These are phyloP conservation scores for Tachina lurida DNA, from an alignment of 2,888 invertebrate genomes.

Conservation along the genomic window DNA sequence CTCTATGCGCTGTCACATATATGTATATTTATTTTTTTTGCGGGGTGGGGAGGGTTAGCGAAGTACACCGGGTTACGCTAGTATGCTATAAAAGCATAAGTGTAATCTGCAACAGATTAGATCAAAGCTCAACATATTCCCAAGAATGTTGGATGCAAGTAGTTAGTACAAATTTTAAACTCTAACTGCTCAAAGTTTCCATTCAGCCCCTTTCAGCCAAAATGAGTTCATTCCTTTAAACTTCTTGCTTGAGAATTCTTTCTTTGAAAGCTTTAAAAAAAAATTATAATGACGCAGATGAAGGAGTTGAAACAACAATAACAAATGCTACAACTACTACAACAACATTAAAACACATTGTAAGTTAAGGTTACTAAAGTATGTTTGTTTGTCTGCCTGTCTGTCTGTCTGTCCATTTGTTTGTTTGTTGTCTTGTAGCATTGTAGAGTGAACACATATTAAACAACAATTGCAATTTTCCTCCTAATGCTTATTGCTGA, in stretches of 20 bases:
- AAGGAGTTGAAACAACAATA: slow-evolving; percentile 56
- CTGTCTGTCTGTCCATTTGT: background rate
- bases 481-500: slow-evolving; percentile 82
- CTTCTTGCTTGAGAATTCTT: background rate
- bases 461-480: slow-evolving; percentile 80
- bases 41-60: too few species aligned
- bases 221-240: slow-evolving; percentile 28
- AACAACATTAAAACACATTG: slow-evolving; percentile 67
- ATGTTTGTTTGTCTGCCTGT: slow-evolving; percentile 53
- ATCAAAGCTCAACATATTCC: too few species aligned
- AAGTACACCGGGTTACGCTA: too few species aligned
- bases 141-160: too few species aligned
- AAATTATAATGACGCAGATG: slow-evolving; percentile 56
- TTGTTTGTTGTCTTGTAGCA: slow-evolving; percentile 60
- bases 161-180: too few species aligned
- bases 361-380: slow-evolving; percentile 70
- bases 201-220: background rate
- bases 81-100: too few species aligned
- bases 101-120: too few species aligned
- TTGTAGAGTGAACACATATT: slow-evolving; percentile 68
- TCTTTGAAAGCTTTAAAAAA: slow-evolving; percentile 12
- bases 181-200: too few species aligned
- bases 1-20: too few species aligned
- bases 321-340: slow-evolving; percentile 24
- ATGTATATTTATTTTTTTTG: too few species aligned